Evolutionary conservation across 1,140 invertebrate genomes (phyloP).

Genomic region (Platorchestia sp.): DNA sequence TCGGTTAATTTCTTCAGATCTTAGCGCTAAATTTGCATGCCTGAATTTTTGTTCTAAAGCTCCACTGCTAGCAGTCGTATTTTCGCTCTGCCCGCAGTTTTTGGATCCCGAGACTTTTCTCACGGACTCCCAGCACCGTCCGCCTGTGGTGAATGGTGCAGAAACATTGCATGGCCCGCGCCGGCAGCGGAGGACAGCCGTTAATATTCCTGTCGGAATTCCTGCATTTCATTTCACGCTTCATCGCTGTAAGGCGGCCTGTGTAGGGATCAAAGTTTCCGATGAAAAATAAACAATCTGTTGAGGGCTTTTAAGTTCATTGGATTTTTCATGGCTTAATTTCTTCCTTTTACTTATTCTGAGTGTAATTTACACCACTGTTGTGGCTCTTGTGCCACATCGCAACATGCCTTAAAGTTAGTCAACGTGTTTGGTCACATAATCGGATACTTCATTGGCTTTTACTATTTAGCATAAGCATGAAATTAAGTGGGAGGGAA

Average conservation of each 20-base stretch:
- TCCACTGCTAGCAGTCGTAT: too few relatives aligned
- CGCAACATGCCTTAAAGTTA: too few relatives aligned
- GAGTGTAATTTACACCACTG: too few relatives aligned
- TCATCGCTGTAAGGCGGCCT: background rate
- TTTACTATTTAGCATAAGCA: too few relatives aligned
- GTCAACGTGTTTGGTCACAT: too few relatives aligned
- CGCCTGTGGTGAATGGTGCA: background rate
- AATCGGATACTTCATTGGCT: too few relatives aligned
- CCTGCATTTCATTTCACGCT: background rate
- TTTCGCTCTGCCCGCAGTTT: too few relatives aligned
- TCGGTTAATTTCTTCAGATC: too few relatives aligned
- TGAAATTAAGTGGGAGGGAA: too few relatives aligned
- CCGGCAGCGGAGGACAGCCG: background rate
- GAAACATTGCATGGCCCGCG: background rate
- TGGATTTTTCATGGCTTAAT: background rate
- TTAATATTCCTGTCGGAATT: background rate
- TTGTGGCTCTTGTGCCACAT: too few relatives aligned
- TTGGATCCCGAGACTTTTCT: background rate
- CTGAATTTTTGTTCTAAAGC: too few relatives aligned
- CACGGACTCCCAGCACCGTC: background rate
- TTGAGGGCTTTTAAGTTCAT: background rate
- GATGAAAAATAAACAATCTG: background rate
- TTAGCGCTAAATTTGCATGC: too few relatives aligned
- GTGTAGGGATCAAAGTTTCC: background rate
- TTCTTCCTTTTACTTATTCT: background rate